A percentile compares a stretch with the other conserved stretches of the same genome.
phyloP scores from a whole-genome alignment of 2,113 vertebrate species.

The Gymnobelideus leadbeateri region DNA sequence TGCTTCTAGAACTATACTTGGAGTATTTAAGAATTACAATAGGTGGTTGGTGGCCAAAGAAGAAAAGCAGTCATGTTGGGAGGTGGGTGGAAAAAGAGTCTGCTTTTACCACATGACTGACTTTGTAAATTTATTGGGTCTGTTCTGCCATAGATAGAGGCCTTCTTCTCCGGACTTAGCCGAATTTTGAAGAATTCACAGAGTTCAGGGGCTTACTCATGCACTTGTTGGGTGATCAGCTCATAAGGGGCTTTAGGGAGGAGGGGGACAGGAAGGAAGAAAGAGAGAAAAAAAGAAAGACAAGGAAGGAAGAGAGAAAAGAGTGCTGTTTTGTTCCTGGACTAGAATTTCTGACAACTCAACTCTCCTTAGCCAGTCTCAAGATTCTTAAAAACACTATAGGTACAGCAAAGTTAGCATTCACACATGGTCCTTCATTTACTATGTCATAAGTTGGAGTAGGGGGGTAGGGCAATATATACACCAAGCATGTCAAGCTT shows the following conservation, averaged over 20 bases:
- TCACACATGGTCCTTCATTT: background rate
- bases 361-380: background rate
- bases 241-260: background rate
- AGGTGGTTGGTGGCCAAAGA: background rate
- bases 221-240: background rate
- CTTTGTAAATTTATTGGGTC: background rate
- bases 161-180: background rate
- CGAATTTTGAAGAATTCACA: background rate
- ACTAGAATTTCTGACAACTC: background rate
- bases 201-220: background rate
- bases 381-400: background rate
- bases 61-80: background rate
- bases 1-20: background rate
- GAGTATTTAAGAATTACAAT: background rate
- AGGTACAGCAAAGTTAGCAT: background rate
- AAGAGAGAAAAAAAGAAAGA: no score
- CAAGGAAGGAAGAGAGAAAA: background rate
- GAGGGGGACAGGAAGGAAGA: background rate
- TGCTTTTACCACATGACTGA: background rate
- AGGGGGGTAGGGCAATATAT: no score
- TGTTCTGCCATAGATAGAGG: background rate
- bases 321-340: background rate
- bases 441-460: background rate
- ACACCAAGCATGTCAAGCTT: no score
- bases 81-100: background rate